Conservation (phyloP, 37 sponge, comb jelly and placozoan genomes). For the Corticium candelabrum region DNA sequence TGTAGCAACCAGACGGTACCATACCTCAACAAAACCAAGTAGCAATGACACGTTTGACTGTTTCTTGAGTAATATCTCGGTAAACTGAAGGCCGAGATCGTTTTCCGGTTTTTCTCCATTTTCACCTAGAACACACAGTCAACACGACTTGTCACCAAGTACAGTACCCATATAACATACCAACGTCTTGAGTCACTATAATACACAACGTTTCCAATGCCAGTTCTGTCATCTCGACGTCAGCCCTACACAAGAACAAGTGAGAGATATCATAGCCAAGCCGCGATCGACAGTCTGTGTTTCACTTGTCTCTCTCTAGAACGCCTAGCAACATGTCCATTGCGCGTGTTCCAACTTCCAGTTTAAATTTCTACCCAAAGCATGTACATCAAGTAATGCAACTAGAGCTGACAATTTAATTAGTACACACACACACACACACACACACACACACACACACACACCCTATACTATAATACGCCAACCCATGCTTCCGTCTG, state of each 20-base stretch:
- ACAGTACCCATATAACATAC: no score
- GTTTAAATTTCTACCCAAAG: conserved; percentile 39
- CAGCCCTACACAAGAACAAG: conserved; percentile 14
- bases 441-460: no score
- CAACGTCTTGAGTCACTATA: no score
- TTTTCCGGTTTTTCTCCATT: conserved; percentile 7
- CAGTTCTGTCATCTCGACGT: conserved; percentile 48
- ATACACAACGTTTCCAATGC: conserved; percentile 74
- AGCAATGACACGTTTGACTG: conserved; percentile 54
- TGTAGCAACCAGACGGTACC: no score
- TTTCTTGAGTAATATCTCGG: conserved; percentile 44
- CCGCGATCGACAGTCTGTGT: no score
- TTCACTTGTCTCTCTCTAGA: conserved; percentile 30
- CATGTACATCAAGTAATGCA: background rate
- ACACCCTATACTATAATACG: background rate
- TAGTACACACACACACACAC: background rate
- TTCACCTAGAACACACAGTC: no score
- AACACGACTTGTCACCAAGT: no score
- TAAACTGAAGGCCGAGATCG: conserved; percentile 45
- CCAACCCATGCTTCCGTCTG: no score
- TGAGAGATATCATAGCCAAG: background rate
- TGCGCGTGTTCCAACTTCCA: conserved; percentile 80
- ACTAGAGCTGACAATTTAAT: background rate
- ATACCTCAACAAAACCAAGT: conserved; percentile 36
- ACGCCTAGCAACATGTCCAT: conserved; percentile 45